A percentile compares a stretch with the other conserved stretches of the same genome.
Evolutionary conservation across 2,113 vertebrate genomes (phyloP).

Genomic region (Lepus timidus): DNA sequence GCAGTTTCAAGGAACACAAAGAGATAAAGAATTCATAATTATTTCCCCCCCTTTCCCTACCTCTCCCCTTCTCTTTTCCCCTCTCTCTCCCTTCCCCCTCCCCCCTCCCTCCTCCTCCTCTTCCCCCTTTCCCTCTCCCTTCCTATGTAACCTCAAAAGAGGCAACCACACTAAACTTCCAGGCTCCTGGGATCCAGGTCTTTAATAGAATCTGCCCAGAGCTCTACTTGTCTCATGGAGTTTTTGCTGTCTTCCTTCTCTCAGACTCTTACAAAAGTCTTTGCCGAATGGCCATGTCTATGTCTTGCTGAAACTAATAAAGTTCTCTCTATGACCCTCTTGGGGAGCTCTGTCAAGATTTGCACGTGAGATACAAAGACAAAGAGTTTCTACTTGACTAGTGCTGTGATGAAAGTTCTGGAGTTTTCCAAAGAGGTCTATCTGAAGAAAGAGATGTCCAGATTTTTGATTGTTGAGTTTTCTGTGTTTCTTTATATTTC

Average conservation of each 20-base stretch:
- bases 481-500: background rate
- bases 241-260: background rate
- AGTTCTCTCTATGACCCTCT: conserved; percentile 20
- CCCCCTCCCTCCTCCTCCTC: background rate
- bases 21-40: background rate
- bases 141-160: background rate
- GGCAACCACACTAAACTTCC: background rate
- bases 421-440: background rate
- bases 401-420: conserved; percentile 12
- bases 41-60: background rate
- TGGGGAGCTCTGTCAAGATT: background rate
- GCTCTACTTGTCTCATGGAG: conserved; percentile 37
- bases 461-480: background rate
- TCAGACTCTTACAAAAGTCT: background rate
- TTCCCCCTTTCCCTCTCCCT: background rate
- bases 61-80: background rate
- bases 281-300: background rate
- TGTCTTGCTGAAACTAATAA: conserved; percentile 56
- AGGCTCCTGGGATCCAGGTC: background rate
- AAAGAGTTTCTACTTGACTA: background rate
- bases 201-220: conserved; percentile 58
- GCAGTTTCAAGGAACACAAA: conserved; percentile 40
- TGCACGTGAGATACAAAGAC: conserved; percentile 14
- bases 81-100: background rate
- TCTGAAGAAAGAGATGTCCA: background rate